Evolutionary conservation across 2,113 vertebrate genomes (phyloP).

Genomic region (Hylia prasina): DNA sequence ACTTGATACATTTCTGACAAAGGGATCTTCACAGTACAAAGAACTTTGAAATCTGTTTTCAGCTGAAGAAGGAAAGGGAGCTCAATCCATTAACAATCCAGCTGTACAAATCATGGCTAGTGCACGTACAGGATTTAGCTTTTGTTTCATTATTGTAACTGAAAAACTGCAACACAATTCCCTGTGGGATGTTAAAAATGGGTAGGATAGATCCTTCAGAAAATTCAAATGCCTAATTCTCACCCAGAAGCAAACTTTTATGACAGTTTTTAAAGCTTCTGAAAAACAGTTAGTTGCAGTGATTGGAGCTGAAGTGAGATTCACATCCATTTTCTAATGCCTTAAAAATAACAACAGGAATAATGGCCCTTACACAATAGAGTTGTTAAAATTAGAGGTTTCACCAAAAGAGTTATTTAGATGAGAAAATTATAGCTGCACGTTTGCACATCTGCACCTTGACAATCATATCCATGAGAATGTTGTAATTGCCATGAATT

Average conservation of each 20-base stretch:
- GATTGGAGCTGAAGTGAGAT: constrained; percentile 48
- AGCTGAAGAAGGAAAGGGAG: background rate
- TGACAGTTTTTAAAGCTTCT: constrained; percentile 38
- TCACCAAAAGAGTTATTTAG: constrained; percentile 71
- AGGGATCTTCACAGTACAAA: background rate
- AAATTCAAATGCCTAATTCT: constrained; percentile 28
- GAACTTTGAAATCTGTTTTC: background rate
- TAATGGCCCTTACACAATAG: constrained; percentile 57
- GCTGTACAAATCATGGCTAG: background rate
- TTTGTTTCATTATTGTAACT: constrained; percentile 26
- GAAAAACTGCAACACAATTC: constrained; percentile 15
- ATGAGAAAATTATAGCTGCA: constrained; percentile 74
- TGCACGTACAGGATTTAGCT: background rate
- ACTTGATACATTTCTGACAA: background rate
- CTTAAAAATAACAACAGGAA: constrained; percentile 59
- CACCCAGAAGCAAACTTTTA: constrained; percentile 52
- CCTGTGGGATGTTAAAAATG: background rate
- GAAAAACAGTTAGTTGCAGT: constrained; percentile 34
- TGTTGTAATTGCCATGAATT: constrained; percentile 79
- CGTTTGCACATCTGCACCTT: constrained; percentile 78
- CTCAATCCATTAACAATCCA: background rate
- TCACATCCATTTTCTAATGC: constrained; percentile 39
- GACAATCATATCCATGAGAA: constrained; percentile 75
- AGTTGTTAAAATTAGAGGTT: constrained; percentile 69
- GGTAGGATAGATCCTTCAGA: background rate